These are phyloP conservation scores for Halictus ligatus DNA, from an alignment of 2,888 invertebrate genomes.

Conservation along the genomic window DNA sequence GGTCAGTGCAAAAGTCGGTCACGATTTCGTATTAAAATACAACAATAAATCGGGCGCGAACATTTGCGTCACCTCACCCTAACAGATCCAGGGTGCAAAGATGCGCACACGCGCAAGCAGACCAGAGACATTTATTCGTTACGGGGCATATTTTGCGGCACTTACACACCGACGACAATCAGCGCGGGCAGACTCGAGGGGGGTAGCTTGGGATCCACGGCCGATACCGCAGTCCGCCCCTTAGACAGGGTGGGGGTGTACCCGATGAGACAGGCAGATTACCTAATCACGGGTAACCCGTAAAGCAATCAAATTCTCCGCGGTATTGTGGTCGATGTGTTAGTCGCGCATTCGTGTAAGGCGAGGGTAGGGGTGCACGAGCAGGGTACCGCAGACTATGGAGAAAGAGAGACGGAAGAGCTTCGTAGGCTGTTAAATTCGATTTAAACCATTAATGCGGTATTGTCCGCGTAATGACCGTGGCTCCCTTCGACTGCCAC, in stretches of 20 bases:
- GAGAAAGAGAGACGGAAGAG: constrained; percentile 48
- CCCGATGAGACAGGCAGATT: constrained; percentile 78
- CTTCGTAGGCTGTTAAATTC: constrained; percentile 79
- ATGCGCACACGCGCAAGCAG: background rate
- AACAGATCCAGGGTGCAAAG: background rate
- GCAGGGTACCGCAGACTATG: constrained; percentile 25
- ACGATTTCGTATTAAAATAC: too few species aligned
- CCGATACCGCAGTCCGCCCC: constrained; percentile 49
- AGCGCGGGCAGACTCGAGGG: constrained; percentile 56
- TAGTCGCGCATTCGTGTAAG: constrained; percentile 59
- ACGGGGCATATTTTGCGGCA: constrained; percentile 48
- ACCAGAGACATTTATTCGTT: constrained; percentile 30
- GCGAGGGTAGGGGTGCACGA: constrained; percentile 22
- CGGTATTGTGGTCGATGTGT: constrained; percentile 73
- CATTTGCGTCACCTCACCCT: too few species aligned
- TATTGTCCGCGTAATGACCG: constrained; percentile 81
- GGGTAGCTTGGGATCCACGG: constrained; percentile 63
- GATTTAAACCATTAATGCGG: constrained; percentile 82
- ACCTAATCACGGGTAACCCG: constrained; percentile 82
- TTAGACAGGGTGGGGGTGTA: constrained; percentile 33
- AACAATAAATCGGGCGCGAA: too few species aligned
- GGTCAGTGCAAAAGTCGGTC: too few species aligned
- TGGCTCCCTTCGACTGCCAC: constrained; percentile 22
- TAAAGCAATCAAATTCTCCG: constrained; percentile 82
- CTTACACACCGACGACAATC: constrained; percentile 61